These are phyloP conservation scores for Lithophane socia DNA, from an alignment of 2,888 invertebrate genomes.

Conservation along the genomic window DNA sequence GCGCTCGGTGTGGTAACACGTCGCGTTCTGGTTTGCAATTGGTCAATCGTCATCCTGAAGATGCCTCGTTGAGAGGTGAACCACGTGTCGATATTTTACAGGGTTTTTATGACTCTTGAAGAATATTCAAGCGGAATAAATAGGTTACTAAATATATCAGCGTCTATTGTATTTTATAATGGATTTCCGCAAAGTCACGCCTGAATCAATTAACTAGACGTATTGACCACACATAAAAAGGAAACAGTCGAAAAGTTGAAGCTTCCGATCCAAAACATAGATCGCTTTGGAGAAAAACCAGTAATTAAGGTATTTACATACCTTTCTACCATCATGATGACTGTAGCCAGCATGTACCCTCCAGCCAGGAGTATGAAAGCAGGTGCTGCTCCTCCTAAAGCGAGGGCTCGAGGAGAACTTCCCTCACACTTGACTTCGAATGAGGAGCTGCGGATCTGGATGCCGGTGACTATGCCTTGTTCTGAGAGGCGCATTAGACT, in stretches of 20 bases:
- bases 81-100: no score
- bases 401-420: conserved; percentile 81
- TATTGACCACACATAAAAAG: background rate
- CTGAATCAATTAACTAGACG: no score
- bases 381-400: conserved; percentile 85
- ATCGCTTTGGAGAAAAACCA: background rate
- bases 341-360: conserved; percentile 73
- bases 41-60: no score
- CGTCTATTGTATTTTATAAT: no score
- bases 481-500: conserved; percentile 79
- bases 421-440: conserved; percentile 77
- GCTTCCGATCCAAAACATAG: no score
- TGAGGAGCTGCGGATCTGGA: conserved; percentile 71
- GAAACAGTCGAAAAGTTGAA: background rate
- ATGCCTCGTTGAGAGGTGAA: no score
- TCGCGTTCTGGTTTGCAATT: no score
- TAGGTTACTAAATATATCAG: no score
- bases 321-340: conserved; percentile 80
- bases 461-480: conserved; percentile 78
- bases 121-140: no score
- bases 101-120: no score
- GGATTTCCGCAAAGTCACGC: no score
- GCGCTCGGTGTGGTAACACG: no score
- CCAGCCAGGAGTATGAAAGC: conserved; percentile 81
- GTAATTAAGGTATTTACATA: conserved; percentile 33